phyloP scores from a whole-genome alignment of 2,797 vertebrate species.

The Chrysocyon brachyurus region DNA sequence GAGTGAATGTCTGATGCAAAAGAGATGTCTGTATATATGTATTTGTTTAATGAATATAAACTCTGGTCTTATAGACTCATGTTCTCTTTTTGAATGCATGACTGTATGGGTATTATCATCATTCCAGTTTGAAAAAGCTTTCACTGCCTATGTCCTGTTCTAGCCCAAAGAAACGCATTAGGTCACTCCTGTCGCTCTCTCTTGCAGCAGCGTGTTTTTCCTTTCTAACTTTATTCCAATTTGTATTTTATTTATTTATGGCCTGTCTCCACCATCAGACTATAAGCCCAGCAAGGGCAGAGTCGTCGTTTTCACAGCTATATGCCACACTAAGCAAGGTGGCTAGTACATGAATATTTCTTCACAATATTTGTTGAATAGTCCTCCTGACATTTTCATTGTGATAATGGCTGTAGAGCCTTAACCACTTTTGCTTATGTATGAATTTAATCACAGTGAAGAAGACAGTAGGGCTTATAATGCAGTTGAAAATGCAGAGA shows the following conservation, averaged over 20 bases:
- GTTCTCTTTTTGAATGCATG: not conserved
- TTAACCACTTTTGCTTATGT: not conserved
- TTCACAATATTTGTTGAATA: not conserved
- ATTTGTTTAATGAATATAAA: slow-evolving; percentile 36
- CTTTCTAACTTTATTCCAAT: not conserved
- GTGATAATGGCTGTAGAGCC: not conserved
- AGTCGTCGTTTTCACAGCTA: not conserved
- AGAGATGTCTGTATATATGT: not conserved
- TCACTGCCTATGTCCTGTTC: not conserved
- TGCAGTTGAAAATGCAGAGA: not conserved
- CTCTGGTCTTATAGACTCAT: not conserved
- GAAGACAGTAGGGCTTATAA: not conserved
- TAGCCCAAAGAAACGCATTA: not conserved
- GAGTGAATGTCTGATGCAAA: not conserved
- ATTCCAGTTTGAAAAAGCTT: not conserved
- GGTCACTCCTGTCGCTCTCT: not conserved
- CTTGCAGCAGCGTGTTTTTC: not conserved
- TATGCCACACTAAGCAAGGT: not conserved
- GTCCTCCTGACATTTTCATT: slow-evolving; percentile 5
- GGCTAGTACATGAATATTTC: not conserved
- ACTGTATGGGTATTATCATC: not conserved
- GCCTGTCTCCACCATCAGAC: not conserved
- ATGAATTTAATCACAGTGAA: not conserved
- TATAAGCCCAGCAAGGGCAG: not conserved
- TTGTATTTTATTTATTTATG: slow-evolving; percentile 26